Evolutionary conservation across 2,113 vertebrate genomes (phyloP), one percentile per base, ranked within the genome.

Genomic region (Ammodytes marinus): DNA sequence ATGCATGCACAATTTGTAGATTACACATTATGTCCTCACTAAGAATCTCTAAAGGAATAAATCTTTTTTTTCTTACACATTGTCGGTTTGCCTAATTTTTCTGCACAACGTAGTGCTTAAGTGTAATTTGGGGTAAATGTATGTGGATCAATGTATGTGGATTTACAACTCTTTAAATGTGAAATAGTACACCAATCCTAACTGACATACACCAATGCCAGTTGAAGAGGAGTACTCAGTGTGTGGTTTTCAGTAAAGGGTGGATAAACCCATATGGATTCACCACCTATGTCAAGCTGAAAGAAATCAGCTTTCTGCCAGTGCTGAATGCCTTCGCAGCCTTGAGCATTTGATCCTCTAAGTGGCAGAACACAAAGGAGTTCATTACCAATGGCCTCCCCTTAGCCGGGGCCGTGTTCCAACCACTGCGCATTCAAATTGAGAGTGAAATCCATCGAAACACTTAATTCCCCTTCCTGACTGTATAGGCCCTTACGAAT

Each of bases 391-490:
- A 43, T 74, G 79, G 78, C 75, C 82, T 86, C 68, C 65, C 78
- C 67, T 82, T 82, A 65, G 57, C 78, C n/a, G 14, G 63, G 55
- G 69, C 76, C 47, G 39, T 80, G 85, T 90, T 87, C 79, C 80
- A 80, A 84, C 77, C 77, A 71, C 69, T 88, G 81, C 49, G 76
- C 79, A 88, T 93, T 92, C 77, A 93, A 89, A 91, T 84, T 78
- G 85, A 91, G 91, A 91, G 79, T 74, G 79, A 93, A 92, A 94
- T 91, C 88, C 82, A 83, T 80, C 87, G 87, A 90, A 88, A 87
- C 85, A 78, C 74, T 27, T 93, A 83, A 91, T 93, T 92, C 70
- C 53, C 82, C 77, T 83, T 83, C 73, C 82, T 87, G 86, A 85
- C 88, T 85, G 86, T 88, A 27, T 27, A 65, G 52, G 81, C 79